phyloP scores from a whole-genome alignment of 2,797 vertebrate species.

The Urophycis tenuis region DNA sequence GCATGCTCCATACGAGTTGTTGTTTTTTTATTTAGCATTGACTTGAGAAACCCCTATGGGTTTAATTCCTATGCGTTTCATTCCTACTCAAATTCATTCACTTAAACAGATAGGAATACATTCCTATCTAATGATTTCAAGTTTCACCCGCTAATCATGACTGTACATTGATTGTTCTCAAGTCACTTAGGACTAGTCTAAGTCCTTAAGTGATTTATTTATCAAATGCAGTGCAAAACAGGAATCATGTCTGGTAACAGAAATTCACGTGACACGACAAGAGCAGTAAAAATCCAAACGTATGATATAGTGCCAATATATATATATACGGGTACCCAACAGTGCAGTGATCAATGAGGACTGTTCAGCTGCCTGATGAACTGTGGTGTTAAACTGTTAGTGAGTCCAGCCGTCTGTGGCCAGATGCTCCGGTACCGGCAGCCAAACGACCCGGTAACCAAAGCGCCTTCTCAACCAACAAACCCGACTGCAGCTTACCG shows the following conservation, averaged over 20 bases:
- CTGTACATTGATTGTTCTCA: background rate
- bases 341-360: too few species aligned
- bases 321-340: background rate
- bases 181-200: background rate
- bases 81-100: too few species aligned
- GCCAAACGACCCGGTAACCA: too few species aligned
- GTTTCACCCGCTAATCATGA: background rate
- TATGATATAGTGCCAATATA: background rate
- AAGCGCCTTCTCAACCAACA: too few species aligned
- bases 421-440: too few species aligned
- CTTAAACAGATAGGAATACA: too few species aligned
- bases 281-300: background rate
- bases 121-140: too few species aligned
- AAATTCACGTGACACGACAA: background rate
- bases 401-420: too few species aligned
- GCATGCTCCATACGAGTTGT: background rate
- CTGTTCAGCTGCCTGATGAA: too few species aligned
- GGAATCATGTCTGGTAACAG: background rate
- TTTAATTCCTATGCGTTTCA: background rate
- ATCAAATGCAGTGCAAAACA: background rate
- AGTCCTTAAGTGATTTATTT: background rate
- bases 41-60: background rate
- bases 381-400: too few species aligned
- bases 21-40: background rate
- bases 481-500: constrained; percentile 59